phyloP scores from a whole-genome alignment of 2,888 invertebrate species.

The Laothoe populi region DNA sequence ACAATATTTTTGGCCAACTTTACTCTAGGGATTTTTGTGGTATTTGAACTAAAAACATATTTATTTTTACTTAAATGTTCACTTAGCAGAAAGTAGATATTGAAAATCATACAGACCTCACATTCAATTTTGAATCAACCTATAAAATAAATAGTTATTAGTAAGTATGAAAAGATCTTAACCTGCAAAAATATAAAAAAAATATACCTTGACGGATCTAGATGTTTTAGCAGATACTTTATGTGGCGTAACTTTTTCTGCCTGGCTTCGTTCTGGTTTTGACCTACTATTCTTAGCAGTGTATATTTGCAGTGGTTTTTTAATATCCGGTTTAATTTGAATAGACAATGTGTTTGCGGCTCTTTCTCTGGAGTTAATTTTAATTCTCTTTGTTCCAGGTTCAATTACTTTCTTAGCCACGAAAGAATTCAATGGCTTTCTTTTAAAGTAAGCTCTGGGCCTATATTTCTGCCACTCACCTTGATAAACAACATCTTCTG shows the following conservation, averaged over 20 bases:
- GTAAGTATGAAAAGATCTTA: not conserved
- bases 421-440: slow-evolving; percentile 41
- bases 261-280: not conserved
- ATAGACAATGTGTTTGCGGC: slow-evolving; percentile 31
- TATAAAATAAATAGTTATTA: slow-evolving; percentile 44
- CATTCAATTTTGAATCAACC: slow-evolving; percentile 54
- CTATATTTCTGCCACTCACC: slow-evolving; percentile 68
- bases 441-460: slow-evolving; percentile 45
- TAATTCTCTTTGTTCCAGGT: slow-evolving; percentile 38
- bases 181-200: not conserved
- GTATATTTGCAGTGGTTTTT: not conserved
- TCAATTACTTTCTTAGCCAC: slow-evolving; percentile 42
- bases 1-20: slow-evolving; percentile 43
- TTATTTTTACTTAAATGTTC: not conserved
- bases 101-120: slow-evolving; percentile 48
- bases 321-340: slow-evolving; percentile 11
- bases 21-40: slow-evolving; percentile 50
- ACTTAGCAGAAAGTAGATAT: not conserved
- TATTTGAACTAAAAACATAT: slow-evolving; percentile 45
- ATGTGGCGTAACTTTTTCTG: not conserved
- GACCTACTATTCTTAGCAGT: not conserved
- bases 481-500: slow-evolving; percentile 73
- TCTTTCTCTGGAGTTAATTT: slow-evolving; percentile 43
- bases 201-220: slow-evolving; percentile 12
- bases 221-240: not conserved